A percentile compares a stretch with the other conserved stretches of the same genome.
phyloP scores from a whole-genome alignment of 2,113 vertebrate genomes.

The Vulpes lagopus region DNA sequence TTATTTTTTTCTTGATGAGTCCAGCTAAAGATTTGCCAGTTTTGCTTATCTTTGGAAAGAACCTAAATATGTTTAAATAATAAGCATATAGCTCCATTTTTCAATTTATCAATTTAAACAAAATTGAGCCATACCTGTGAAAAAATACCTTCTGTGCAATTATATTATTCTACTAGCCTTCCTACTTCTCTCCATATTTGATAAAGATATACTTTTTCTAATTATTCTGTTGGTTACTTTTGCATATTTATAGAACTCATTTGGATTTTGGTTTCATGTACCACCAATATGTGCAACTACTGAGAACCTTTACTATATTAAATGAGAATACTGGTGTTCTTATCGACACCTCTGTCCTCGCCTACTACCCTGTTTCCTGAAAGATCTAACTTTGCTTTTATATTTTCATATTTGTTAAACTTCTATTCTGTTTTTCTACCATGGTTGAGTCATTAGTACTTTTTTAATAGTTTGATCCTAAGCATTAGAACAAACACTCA shows the following conservation, averaged over 20 bases:
- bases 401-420: neutral
- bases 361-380: fast-evolving
- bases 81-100: neutral
- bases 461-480: neutral
- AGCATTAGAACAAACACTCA: neutral
- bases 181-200: neutral
- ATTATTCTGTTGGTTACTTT: neutral
- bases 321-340: neutral
- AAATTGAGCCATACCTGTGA: neutral
- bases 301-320: neutral
- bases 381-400: neutral
- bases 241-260: neutral
- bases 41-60: neutral
- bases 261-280: neutral
- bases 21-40: neutral
- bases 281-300: neutral
- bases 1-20: neutral
- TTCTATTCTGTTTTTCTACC: neutral
- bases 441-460: neutral
- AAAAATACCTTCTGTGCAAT: neutral
- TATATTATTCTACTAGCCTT: neutral
- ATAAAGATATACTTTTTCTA: neutral
- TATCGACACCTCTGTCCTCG: neutral
- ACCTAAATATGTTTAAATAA: neutral
- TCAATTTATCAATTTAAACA: neutral